These are phyloP conservation scores for Pseudopipra pipra DNA, from an alignment of 2,113 vertebrate genomes.

Conservation along the genomic window DNA sequence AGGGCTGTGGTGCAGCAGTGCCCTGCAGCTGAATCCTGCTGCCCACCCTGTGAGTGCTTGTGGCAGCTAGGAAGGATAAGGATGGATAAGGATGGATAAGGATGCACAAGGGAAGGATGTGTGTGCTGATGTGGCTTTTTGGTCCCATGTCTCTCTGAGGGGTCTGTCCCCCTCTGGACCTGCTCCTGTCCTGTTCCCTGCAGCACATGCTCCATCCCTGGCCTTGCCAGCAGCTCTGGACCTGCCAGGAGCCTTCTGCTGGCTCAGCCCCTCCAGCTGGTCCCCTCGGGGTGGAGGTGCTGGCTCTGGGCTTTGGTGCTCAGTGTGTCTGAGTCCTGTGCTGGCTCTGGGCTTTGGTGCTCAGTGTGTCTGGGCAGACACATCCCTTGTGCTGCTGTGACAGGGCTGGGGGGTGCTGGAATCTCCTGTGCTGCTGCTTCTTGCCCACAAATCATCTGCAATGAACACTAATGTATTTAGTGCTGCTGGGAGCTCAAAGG, in stretches of 20 bases:
- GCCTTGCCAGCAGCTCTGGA: neutral
- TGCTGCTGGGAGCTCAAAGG: neutral
- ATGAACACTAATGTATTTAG: neutral
- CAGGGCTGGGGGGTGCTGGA: neutral
- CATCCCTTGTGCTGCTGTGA: rapidly evolving
- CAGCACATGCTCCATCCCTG: neutral
- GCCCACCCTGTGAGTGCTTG: rapidly evolving
- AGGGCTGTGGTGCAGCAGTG: neutral
- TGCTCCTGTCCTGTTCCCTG: neutral
- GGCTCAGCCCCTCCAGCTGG: neutral
- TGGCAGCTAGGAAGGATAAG: neutral
- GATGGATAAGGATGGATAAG: neutral
- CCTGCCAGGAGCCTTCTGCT: neutral
- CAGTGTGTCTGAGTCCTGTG: neutral
- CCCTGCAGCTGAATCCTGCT: neutral
- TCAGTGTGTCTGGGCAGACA: neutral
- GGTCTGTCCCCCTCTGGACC: neutral
- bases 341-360: neutral
- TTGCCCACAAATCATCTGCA: neutral
- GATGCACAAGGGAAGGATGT: neutral
- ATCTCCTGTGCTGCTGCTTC: neutral
- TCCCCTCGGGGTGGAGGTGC: too few species aligned
- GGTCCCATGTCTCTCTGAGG: neutral
- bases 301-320: neutral
- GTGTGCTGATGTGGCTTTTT: neutral